Percentiles rank a stretch among this genome's conserved stretches.
Conservation (phyloP, 2,113 vertebrate genomes). For the Leucoraja erinaceus region DNA sequence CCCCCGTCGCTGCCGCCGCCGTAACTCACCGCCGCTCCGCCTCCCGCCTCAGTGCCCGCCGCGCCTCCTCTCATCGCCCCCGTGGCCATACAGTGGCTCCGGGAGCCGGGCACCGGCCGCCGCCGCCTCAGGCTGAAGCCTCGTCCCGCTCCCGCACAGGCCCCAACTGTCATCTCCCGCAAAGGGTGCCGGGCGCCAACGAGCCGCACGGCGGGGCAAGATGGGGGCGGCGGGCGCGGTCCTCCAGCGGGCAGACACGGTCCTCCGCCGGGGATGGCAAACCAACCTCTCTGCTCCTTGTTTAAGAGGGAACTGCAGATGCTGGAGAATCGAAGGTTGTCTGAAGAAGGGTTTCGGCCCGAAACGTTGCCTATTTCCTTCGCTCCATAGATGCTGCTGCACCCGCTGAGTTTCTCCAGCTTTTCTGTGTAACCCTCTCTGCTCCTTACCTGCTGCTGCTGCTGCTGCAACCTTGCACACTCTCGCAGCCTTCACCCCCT, state of each 20-base stretch:
- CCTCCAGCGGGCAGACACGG: not conserved
- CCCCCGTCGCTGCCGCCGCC: not conserved
- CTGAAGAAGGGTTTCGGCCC: no score
- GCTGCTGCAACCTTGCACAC: no score
- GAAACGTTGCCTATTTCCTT: no score
- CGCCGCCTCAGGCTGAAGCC: constrained; percentile 23
- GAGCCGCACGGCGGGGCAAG: not conserved
- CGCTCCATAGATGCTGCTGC: no score
- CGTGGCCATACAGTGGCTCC: not conserved
- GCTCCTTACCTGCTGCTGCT: no score
- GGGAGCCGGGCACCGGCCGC: not conserved
- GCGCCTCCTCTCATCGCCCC: not conserved
- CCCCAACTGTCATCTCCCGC: constrained; percentile 33
- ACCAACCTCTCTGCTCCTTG: no score
- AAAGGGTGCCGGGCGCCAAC: not conserved
- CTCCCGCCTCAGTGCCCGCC: not conserved
- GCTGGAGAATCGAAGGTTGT: no score
- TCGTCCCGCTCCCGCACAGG: constrained; percentile 26
- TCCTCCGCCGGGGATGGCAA: not conserved
- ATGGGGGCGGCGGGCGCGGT: not conserved
- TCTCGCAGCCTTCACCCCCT: no score
- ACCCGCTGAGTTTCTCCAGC: no score
- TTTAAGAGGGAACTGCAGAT: no score
- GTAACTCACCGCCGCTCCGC: not conserved
- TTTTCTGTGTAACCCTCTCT: no score